Evolutionary conservation across 2,113 vertebrate genomes (phyloP), one percentile per base, ranked within the genome.

Genomic region (Nycticryphes semicollaris): DNA sequence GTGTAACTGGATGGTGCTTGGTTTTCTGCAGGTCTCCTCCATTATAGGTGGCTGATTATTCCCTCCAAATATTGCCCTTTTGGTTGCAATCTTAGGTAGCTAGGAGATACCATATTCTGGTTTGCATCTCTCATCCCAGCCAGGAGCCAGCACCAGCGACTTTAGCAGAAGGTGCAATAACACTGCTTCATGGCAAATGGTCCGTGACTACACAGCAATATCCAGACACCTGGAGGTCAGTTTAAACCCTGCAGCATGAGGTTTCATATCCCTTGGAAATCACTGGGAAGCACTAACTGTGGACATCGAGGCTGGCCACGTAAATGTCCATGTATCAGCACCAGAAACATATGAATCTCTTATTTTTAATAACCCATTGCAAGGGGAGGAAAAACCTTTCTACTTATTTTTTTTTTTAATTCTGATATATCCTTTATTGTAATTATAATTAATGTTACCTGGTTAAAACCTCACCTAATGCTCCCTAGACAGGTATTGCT

Each of bases 241-340:
- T n/a, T 87, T 76, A 90, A 89, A 84, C 60, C 31, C 64, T 54
- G 51, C 33, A 88, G 28, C 50, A 51, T 11, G 24, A 91, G 59
- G 31, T 47, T 89, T 83, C 56, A 39, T 59, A 33, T 20, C 35
- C 10, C 35, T 88, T 84, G 51, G 51, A 78, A 92, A 84, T 70
- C 39, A 31, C 39, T 37, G 31, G 35, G 33, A 75, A 80, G 22
- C 41, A 60, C 8, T 41, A 66, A 11, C 67, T 62, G 48, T 30
- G 48, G 60, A 24, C 28, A 11, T 2, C 39, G 27, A 63, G 39
- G 28, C 30, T 84, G 59, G 63, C 33, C 59, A 56, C 0, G 0
- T 74, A 72, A 84, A 54, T 7, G 7, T 27, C 73, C 76, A 79
- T 33, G 7, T 80, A 33, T 33, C 72, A 30, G 41, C 76, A 68